These are phyloP conservation scores for Craseonycteris thonglongyai DNA, from an alignment of 2,113 vertebrate genomes.

Conservation along the genomic window DNA sequence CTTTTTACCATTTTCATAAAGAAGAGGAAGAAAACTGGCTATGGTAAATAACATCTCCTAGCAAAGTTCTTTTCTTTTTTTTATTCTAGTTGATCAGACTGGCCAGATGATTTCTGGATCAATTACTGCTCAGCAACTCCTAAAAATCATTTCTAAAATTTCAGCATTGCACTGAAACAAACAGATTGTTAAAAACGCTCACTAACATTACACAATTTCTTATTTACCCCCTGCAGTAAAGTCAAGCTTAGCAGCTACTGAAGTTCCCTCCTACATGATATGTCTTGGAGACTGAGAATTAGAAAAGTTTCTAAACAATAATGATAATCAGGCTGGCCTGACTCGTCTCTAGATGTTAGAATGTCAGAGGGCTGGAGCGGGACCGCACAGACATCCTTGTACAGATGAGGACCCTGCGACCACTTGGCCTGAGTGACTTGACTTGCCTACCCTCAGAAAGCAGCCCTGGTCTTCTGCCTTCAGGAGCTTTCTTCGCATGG, in stretches of 20 bases:
- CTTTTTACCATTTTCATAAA: not conserved
- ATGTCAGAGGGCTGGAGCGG: not conserved
- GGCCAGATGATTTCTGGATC: not conserved
- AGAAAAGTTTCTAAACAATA: not conserved
- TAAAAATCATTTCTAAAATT: not conserved
- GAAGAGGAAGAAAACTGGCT: not conserved
- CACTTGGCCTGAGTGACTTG: not conserved
- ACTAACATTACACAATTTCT: not conserved
- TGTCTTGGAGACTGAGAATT: not conserved
- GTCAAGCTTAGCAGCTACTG: not conserved
- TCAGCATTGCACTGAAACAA: not conserved
- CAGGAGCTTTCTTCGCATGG: not conserved
- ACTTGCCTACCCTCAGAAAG: not conserved
- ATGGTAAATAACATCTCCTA: not conserved
- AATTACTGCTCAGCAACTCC: not conserved
- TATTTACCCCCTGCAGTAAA: not conserved
- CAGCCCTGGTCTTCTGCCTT: not conserved
- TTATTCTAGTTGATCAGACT: not conserved
- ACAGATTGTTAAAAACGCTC: not conserved
- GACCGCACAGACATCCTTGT: not conserved
- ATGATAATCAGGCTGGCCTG: not conserved
- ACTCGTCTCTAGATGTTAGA: not conserved
- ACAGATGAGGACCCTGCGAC: not conserved
- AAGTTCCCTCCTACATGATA: not conserved
- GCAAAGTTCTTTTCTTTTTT: not conserved